Conservation (phyloP, 2,888 invertebrate genomes). For the Homarus gammarus region DNA sequence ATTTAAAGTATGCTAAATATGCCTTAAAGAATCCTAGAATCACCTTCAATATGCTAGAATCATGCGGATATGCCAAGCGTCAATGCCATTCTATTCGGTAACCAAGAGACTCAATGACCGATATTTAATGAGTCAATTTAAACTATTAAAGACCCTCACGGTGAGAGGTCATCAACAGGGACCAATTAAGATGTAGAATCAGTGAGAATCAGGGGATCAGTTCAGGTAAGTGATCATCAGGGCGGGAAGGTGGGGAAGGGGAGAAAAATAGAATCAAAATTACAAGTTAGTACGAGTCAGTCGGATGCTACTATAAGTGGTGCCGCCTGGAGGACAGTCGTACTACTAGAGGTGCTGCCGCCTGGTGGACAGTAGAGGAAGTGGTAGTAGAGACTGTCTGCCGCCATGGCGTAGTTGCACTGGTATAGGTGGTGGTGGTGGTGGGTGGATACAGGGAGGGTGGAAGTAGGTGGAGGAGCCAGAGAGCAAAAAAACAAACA, state of each 20-base stretch:
- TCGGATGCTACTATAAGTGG: constrained; percentile 46
- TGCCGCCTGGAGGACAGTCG: constrained; percentile 50
- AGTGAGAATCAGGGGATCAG: constrained; percentile 8
- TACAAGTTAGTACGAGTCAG: constrained; percentile 45
- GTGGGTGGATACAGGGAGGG: constrained; percentile 56
- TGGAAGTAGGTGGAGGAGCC: constrained; percentile 45
- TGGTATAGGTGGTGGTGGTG: constrained; percentile 53
- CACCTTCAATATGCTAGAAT: neutral
- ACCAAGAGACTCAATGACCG: no score
- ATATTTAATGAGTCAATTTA: neutral
- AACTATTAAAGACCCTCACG: no score
- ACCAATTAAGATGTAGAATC: neutral
- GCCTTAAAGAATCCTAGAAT: neutral
- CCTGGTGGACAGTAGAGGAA: constrained; percentile 31
- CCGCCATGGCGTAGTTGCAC: constrained; percentile 32
- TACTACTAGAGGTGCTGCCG: constrained; percentile 51
- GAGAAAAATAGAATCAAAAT: constrained; percentile 22
- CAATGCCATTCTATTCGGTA: neutral
- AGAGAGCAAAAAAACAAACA: constrained; percentile 1
- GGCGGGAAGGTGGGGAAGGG: constrained; percentile 2
- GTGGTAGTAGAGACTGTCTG: constrained; percentile 31
- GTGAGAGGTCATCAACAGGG: no score
- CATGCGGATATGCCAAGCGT: neutral
- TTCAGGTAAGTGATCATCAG: constrained; percentile 31
- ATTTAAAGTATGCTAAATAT: neutral